Evolutionary conservation across 2,888 invertebrate genomes (phyloP), one percentile per base, ranked within the genome.

Genomic region (Napeogenes inachia): DNA sequence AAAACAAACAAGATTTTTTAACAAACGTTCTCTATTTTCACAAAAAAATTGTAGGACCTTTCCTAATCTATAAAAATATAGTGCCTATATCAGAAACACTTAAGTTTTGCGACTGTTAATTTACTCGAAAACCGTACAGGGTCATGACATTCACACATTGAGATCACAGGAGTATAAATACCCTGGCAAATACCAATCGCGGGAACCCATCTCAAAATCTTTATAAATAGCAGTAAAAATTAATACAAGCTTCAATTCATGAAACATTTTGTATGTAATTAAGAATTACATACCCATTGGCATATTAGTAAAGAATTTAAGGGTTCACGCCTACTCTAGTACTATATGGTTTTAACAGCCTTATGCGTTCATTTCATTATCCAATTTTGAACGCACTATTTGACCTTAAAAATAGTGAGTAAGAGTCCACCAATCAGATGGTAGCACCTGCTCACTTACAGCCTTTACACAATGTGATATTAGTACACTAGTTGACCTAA

Each of bases 81-180:
- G 33, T 54, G 45, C 33, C 67, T 63, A 38, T 57, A 50, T 68
- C 50, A 64, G 63, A 66, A 63, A 45, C 60, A 57, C 54, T 57
- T 53, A 50, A 63, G 57, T 62, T 70, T 71, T 72, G 72, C 72
- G 72, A 73, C 74, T 72, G 75, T 68, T 61, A 68, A 65, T 67
- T 68, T 68, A 68, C 62, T 69, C 42, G 42, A 71, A 71, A 70
- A 70, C 70, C 70, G 71, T 71, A 75, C 21, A 70, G 71, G 63
- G 74, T 66, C 70, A 68, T 78, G 82, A 85, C 87, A 86, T 84
- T 82, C 87, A 86, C 83, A 83, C 82, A 85, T 75, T 91, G 91
- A 91, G 91, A 91, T 91, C 91, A 90, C 91, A 89, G 82, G 89
- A 84, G 88, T 84, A 86, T 74, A 73, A 75, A 77, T 78, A 85